Conservation (phyloP, 2,797 vertebrate species). For the Taenioides sp. region DNA sequence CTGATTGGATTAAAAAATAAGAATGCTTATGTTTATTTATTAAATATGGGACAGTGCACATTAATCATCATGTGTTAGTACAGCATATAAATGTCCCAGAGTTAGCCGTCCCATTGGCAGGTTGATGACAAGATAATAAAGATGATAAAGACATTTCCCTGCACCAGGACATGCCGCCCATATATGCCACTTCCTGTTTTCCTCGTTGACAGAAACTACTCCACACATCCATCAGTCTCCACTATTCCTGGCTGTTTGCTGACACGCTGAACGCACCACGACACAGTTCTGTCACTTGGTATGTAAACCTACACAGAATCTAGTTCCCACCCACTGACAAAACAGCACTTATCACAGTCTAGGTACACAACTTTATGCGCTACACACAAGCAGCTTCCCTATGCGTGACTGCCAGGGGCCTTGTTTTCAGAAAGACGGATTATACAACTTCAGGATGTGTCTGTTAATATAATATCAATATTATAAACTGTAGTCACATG, state of each 20-base stretch:
- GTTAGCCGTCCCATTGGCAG: background rate
- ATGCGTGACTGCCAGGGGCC: background rate
- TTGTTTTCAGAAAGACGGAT: background rate
- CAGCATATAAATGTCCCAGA: too few species aligned
- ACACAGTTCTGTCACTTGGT: slow-evolving; percentile 14
- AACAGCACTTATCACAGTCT: slow-evolving; percentile 60
- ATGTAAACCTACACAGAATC: slow-evolving; percentile 7
- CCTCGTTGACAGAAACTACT: slow-evolving; percentile 21
- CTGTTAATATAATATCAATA: background rate
- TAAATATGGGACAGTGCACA: too few species aligned
- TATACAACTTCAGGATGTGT: background rate
- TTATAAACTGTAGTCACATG: background rate
- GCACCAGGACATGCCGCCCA: background rate
- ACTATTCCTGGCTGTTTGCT: slow-evolving; percentile 4
- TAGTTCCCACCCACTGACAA: slow-evolving; percentile 48
- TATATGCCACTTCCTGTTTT: slow-evolving; percentile 3
- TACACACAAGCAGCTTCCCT: background rate
- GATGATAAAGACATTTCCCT: background rate
- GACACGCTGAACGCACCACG: background rate
- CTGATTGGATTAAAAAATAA: background rate
- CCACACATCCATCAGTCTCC: background rate
- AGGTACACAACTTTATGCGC: slow-evolving; percentile 16
- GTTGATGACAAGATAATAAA: too few species aligned
- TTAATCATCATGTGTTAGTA: too few species aligned
- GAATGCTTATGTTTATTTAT: background rate